Base-by-base conservation (phyloP, 1,140 invertebrate genomes). In the Drosophila parabipectinata region DNA sequence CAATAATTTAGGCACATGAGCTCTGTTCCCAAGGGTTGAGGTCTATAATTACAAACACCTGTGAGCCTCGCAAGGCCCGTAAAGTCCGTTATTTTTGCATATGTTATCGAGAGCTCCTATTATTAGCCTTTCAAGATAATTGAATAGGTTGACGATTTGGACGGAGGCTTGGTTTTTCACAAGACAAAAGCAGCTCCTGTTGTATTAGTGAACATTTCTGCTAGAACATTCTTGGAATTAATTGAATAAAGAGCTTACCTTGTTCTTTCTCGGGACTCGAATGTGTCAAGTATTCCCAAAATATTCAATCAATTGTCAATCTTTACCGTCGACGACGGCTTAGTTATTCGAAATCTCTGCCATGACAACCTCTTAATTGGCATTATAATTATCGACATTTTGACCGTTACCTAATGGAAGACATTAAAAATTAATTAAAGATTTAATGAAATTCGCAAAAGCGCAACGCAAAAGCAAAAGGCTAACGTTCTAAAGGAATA, bases 331-430 rank as follows among this genome's bases (percentile, higher is more conserved):
- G 44, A 15, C 24, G 53, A 15, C 37, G 26, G 52, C 57, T 62
- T 50, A 34, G 30, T 34, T 39, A 34, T 26, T 54, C 52, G 12
- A 34, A 52, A 41, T 28, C 45, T 53, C 30, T 53, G 28, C 21
- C 56, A 72, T 72, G 67, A 26, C 50, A 61, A 73, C 56, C 21
- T 48, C 62, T 48, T 69, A 69, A 69, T 69, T 68, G 63, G 66
- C 53, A 21, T 7, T 18, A 48, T 68, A 69, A 69, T 67, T 69
- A 56, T 68, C 41, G 51, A 24, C 37, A 61, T 61, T 61, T 44
- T 10, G 48, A 37, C 61, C 64, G 37, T 12, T 8, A 10, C 24
- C 7, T 55, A 44, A 48, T 30, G 26, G 32, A 37, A 45, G 41
- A 15, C 66, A 68, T 39, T 37, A 26, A 68, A 69, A 39, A 56